These are phyloP conservation scores for Ormyrus nitidulus DNA, from an alignment of 2,888 invertebrate species.

Conservation along the genomic window DNA sequence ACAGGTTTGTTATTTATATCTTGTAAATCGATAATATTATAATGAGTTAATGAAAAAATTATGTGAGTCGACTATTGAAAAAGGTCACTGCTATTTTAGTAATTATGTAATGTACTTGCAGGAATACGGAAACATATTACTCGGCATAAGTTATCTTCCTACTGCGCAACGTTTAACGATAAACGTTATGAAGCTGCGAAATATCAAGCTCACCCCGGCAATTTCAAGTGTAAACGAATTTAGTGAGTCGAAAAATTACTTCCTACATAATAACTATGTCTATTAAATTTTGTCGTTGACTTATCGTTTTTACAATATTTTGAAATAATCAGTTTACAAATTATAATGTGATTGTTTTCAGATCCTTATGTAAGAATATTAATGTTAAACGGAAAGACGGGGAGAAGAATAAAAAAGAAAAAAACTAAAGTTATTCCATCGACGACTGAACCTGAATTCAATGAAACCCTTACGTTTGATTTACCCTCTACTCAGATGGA, in stretches of 20 bases:
- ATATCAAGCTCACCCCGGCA: slow-evolving; percentile 70
- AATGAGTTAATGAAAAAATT: not conserved
- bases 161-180: slow-evolving; percentile 76
- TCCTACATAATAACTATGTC: not conserved
- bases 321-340: not conserved
- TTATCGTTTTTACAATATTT: slow-evolving; percentile 13
- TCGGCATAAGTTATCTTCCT: slow-evolving; percentile 76
- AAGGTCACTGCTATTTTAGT: not conserved
- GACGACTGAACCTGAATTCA: slow-evolving; percentile 72
- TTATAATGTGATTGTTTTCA: slow-evolving; percentile 57
- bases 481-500: slow-evolving; percentile 72
- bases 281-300: not conserved
- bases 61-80: not conserved
- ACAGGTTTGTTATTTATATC: slow-evolving; percentile 65
- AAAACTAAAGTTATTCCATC: slow-evolving; percentile 70
- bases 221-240: slow-evolving; percentile 69
- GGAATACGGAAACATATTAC: slow-evolving; percentile 75
- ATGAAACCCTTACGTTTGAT: slow-evolving; percentile 76
- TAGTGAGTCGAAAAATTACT: slow-evolving; percentile 67
- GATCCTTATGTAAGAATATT: slow-evolving; percentile 75
- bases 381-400: slow-evolving; percentile 73
- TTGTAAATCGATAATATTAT: not conserved
- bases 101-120: slow-evolving; percentile 60
- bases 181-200: slow-evolving; percentile 74
- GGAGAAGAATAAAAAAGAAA: slow-evolving; percentile 73